phyloP scores from a whole-genome alignment of 1,140 invertebrate genomes.

The Lysiphlebus fabarum region DNA sequence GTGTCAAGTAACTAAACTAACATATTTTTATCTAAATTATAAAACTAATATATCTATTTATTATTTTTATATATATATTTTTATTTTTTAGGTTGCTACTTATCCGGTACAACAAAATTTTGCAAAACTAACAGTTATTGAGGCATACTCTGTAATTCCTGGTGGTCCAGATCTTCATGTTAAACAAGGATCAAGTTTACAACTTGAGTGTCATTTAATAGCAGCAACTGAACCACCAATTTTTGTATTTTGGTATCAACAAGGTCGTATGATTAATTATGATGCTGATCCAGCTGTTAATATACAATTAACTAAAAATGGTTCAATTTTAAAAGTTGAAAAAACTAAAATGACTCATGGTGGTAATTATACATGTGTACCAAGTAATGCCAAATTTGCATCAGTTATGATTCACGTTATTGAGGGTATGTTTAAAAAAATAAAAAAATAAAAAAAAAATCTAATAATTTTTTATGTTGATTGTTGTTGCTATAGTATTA shows the following conservation, averaged over 20 bases:
- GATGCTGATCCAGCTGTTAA: conserved; percentile 59
- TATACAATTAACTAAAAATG: conserved; percentile 51
- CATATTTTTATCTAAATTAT: neutral
- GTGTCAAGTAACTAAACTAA: conserved; percentile 62
- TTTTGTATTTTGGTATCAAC: conserved; percentile 80
- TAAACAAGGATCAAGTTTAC: conserved; percentile 68
- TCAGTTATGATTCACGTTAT: conserved; percentile 69
- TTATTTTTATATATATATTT: conserved; percentile 7
- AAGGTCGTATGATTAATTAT: conserved; percentile 72
- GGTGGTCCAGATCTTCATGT: conserved; percentile 74
- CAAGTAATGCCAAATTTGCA: conserved; percentile 66
- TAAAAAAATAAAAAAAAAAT: no score
- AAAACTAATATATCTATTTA: no score
- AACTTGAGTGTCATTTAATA: conserved; percentile 68
- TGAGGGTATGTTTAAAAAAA: conserved; percentile 57
- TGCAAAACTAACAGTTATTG: conserved; percentile 52
- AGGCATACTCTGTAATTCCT: conserved; percentile 71
- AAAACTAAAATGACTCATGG: conserved; percentile 60
- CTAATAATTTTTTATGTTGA: neutral
- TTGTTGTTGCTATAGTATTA: neutral
- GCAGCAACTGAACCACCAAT: conserved; percentile 70
- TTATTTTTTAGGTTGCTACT: conserved; percentile 40
- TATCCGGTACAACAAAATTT: conserved; percentile 49
- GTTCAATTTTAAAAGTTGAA: conserved; percentile 58
- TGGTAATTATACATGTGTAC: conserved; percentile 68